These are phyloP conservation scores for Drosophila lutescens DNA, from an alignment of 2,888 invertebrate species.

Conservation along the genomic window DNA sequence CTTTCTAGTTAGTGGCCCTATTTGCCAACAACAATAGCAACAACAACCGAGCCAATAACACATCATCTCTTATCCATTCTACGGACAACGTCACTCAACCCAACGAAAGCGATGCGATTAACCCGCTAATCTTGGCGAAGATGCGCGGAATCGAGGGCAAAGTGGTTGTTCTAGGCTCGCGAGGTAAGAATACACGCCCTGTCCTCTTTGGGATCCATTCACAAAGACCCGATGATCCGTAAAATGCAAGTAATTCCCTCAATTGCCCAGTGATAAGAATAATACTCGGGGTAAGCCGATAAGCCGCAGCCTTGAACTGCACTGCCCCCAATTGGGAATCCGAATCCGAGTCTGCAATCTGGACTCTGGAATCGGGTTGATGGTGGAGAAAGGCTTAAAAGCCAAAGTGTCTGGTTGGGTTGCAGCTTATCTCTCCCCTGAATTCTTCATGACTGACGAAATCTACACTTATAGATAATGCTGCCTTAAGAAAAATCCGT, in stretches of 20 bases:
- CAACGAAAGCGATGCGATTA: constrained; percentile 26
- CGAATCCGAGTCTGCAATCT: background rate
- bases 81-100: constrained; percentile 9
- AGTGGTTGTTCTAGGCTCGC: constrained; percentile 92
- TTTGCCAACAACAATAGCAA: constrained; percentile 2
- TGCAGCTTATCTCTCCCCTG: constrained; percentile 16
- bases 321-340: background rate
- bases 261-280: constrained; percentile 30
- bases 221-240: constrained; percentile 25
- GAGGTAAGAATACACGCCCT: constrained; percentile 86
- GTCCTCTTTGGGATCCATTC: constrained; percentile 43
- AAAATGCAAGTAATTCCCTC: constrained; percentile 24
- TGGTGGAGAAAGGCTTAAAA: background rate
- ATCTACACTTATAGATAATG: background rate
- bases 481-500: background rate
- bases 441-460: background rate
- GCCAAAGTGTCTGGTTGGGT: constrained; percentile 3
- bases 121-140: constrained; percentile 37
- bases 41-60: constrained; percentile 23
- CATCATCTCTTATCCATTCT: constrained; percentile 5
- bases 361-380: background rate
- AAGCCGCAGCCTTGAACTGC: constrained; percentile 54
- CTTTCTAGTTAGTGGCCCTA: constrained; percentile 9
- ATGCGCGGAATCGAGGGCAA: constrained; percentile 93
- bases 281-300: constrained; percentile 47